A percentile compares a stretch with the other conserved stretches of the same genome.
Evolutionary conservation across 92 coral and sea anemone genomes (phyloP).

Genomic region (Paramuricea clavata): DNA sequence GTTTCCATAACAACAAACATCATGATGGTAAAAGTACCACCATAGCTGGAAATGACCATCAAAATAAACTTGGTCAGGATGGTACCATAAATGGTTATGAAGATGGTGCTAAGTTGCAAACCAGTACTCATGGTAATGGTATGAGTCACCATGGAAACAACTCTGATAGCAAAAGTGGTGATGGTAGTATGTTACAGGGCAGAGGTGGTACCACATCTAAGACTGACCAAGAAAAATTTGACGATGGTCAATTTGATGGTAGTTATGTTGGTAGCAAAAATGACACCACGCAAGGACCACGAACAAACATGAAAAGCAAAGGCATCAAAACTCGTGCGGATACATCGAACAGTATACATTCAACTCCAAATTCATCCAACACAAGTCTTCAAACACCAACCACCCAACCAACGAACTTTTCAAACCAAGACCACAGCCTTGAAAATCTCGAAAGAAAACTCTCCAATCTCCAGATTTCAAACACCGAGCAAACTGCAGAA

Average conservation of each 20-base stretch:
- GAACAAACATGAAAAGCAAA: neutral
- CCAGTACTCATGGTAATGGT: neutral
- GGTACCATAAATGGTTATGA: neutral
- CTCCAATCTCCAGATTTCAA: conserved; percentile 51
- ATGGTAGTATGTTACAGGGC: neutral
- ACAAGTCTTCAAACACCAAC: neutral
- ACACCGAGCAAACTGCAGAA: conserved; percentile 69
- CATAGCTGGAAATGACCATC: neutral
- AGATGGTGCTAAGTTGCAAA: neutral
- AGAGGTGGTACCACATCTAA: neutral
- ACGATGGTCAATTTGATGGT: neutral
- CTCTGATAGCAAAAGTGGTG: neutral
- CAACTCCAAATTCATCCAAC: neutral
- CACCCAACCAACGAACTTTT: conserved; percentile 19
- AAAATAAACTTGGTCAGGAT: neutral
- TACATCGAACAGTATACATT: neutral
- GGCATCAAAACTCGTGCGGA: neutral
- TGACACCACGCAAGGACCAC: neutral
- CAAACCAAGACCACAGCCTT: conserved; percentile 34
- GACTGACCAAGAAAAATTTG: neutral
- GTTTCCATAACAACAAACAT: neutral
- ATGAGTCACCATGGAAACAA: neutral
- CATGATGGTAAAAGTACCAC: neutral
- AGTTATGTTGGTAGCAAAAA: neutral
- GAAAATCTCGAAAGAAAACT: conserved; percentile 60